Conservation (phyloP, 1,140 invertebrate species). For the Drosophila simulans region DNA sequence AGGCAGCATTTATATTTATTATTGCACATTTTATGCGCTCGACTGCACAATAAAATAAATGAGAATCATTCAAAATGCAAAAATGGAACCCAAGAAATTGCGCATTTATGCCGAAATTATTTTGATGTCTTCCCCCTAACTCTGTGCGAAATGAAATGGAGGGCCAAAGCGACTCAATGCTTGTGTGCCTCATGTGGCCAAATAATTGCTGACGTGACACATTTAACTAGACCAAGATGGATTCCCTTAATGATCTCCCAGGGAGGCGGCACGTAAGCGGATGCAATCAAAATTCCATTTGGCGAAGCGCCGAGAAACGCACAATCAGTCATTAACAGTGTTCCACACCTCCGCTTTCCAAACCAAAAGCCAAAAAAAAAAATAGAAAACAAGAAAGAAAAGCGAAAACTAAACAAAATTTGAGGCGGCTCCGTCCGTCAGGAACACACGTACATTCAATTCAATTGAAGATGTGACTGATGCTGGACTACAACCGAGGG, state of each 20-base stretch:
- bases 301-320: constrained; percentile 70
- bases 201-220: constrained; percentile 64
- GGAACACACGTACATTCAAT: constrained; percentile 50
- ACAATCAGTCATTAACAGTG: constrained; percentile 79
- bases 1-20: constrained; percentile 81
- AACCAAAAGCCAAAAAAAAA: constrained; percentile 10
- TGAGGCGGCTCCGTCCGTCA: constrained; percentile 24
- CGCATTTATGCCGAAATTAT: constrained; percentile 65
- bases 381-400: constrained; percentile 12
- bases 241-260: constrained; percentile 45
- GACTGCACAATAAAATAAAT: constrained; percentile 71
- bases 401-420: constrained; percentile 55
- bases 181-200: constrained; percentile 52
- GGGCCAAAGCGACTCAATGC: constrained; percentile 16
- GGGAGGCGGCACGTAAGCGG: constrained; percentile 71
- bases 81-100: constrained; percentile 56
- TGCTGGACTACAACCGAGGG: constrained; percentile 24
- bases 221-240: constrained; percentile 58
- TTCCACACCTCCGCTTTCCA: neutral
- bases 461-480: constrained; percentile 59
- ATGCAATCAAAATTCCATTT: constrained; percentile 83
- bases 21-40: constrained; percentile 78
- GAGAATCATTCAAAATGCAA: constrained; percentile 62
- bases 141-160: neutral
- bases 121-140: constrained; percentile 43